These are phyloP conservation scores for Akabosia matsudoensis DNA, from an alignment of 1,140 invertebrate species.

Conservation along the genomic window DNA sequence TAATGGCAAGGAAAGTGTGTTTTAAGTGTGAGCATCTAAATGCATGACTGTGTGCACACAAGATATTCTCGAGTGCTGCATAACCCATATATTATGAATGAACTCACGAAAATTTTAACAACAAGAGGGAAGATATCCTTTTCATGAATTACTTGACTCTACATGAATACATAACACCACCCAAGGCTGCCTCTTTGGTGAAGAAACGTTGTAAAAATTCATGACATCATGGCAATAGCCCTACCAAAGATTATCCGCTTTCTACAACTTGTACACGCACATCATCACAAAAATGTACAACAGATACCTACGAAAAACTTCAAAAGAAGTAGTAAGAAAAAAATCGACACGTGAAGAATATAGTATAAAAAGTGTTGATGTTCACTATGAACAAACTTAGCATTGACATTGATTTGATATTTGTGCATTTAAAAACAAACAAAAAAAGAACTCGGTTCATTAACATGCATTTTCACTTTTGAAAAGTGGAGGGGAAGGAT, in stretches of 20 bases:
- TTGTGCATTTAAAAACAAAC: background rate
- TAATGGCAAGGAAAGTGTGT: background rate
- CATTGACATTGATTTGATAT: background rate
- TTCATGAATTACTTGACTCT: slow-evolving; percentile 1
- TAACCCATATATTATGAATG: slow-evolving; percentile 17
- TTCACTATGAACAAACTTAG: too few relatives aligned
- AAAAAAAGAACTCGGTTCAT: background rate
- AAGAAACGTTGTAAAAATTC: slow-evolving; percentile 9
- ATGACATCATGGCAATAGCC: background rate
- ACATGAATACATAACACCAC: slow-evolving; percentile 12
- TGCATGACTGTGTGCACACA: slow-evolving; percentile 1
- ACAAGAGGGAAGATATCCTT: background rate
- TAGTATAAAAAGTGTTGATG: too few relatives aligned
- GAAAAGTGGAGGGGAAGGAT: background rate
- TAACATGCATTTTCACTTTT: background rate
- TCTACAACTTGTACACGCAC: too few relatives aligned
- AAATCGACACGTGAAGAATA: background rate
- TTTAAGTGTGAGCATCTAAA: slow-evolving; percentile 11
- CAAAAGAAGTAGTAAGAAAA: too few relatives aligned
- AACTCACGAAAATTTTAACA: background rate
- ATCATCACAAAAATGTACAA: too few relatives aligned
- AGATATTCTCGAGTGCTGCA: background rate
- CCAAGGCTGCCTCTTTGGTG: too few relatives aligned
- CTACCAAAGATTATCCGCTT: too few relatives aligned
- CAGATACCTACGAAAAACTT: too few relatives aligned